phyloP scores from a whole-genome alignment of 2,888 invertebrate species.

The Magallana nippona region DNA sequence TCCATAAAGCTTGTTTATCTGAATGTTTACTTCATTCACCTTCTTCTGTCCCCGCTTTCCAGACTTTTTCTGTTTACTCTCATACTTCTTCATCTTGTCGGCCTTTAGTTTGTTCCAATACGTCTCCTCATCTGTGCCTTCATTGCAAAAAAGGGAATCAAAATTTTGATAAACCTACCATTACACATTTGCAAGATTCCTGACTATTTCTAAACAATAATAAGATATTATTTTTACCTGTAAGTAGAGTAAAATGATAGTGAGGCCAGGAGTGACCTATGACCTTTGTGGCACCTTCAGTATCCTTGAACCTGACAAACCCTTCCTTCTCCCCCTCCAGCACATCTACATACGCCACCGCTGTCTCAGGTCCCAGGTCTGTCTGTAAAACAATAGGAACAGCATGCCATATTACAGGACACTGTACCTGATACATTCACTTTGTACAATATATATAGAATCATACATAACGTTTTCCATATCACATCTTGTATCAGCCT shows the following conservation, averaged over 20 bases:
- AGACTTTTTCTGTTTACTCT: conserved; percentile 56
- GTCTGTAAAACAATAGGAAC: conserved; percentile 58
- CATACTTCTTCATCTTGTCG: conserved; percentile 83
- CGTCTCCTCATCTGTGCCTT: conserved; percentile 86
- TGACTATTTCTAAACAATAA: neutral
- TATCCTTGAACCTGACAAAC: conserved; percentile 83
- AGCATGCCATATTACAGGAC: neutral
- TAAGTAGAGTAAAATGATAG: conserved; percentile 77
- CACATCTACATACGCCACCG: conserved; percentile 90
- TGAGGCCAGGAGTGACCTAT: conserved; percentile 63
- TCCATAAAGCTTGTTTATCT: no score
- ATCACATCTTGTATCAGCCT: no score
- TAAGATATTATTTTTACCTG: conserved; percentile 75
- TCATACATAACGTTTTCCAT: no score
- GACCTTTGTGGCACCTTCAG: conserved; percentile 82
- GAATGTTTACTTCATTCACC: conserved; percentile 44
- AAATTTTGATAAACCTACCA: no score
- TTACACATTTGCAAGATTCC: no score
- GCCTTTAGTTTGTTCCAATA: conserved; percentile 90
- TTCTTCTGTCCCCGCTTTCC: conserved; percentile 68
- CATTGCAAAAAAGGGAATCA: no score
- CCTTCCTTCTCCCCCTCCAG: conserved; percentile 86
- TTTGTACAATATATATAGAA: no score
- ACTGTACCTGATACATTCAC: no score
- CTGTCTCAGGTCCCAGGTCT: conserved; percentile 69